A percentile compares a stretch with the other conserved stretches of the same genome.
Conservation (phyloP, 2,888 invertebrate genomes). For the Chouioia cunea region DNA sequence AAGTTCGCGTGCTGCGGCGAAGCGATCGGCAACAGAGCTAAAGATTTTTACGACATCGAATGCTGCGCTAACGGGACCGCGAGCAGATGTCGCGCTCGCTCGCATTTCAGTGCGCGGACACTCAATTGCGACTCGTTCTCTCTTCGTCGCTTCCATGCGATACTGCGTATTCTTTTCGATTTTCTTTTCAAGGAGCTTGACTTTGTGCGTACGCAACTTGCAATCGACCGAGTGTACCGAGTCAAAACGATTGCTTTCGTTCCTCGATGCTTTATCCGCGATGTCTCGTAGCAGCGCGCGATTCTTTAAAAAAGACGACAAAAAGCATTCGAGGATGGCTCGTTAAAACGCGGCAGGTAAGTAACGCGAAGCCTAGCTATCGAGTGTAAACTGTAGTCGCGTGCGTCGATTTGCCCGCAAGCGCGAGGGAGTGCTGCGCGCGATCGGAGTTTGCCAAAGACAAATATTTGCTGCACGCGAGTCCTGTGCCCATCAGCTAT, state of each 20-base stretch:
- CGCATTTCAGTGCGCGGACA: not conserved
- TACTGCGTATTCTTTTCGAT: too few relatives aligned
- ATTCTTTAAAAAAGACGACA: too few relatives aligned
- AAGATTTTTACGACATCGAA: constrained; percentile 22
- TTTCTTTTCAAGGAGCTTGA: too few relatives aligned
- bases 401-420: constrained; percentile 11
- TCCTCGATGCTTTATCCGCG: too few relatives aligned
- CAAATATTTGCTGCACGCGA: constrained; percentile 34
- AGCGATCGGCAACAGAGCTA: not conserved
- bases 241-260: too few relatives aligned
- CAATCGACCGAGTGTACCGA: too few relatives aligned
- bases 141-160: not conserved
- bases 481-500: too few relatives aligned
- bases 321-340: not conserved
- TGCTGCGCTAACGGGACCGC: constrained; percentile 1
- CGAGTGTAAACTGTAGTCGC: not conserved
- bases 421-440: constrained; percentile 9
- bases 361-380: not conserved
- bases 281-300: too few relatives aligned
- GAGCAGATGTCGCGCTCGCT: not conserved
- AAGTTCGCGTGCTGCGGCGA: not conserved
- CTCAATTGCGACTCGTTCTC: not conserved
- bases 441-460: constrained; percentile 22
- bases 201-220: too few relatives aligned
- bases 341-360: not conserved